These are phyloP conservation scores for Prunella fulvescens DNA, from an alignment of 2,113 vertebrate species.

Conservation along the genomic window DNA sequence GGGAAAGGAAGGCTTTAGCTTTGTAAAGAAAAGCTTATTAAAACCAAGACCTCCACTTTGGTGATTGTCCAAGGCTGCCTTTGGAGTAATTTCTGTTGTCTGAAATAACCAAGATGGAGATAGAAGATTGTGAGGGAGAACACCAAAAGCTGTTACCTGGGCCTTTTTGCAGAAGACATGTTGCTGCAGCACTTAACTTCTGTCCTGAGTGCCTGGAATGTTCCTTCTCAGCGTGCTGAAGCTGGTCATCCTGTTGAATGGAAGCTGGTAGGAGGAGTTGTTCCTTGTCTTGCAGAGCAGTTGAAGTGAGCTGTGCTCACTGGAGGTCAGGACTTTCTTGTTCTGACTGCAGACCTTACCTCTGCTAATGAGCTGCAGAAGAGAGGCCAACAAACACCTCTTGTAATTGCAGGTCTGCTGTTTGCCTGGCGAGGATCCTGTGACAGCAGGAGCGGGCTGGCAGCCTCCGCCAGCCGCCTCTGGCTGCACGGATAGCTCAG, in stretches of 20 bases:
- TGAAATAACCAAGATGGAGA: neutral
- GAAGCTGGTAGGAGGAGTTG: neutral
- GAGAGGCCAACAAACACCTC: constrained; percentile 18
- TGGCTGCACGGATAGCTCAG: neutral
- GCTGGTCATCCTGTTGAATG: neutral
- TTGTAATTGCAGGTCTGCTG: constrained; percentile 26
- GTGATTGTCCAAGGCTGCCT: neutral
- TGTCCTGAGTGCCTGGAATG: neutral
- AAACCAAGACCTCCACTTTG: neutral
- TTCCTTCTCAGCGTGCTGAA: neutral
- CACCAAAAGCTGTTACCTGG: neutral
- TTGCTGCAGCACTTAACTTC: neutral
- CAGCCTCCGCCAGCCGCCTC: neutral
- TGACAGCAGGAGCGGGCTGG: constrained; percentile 38
- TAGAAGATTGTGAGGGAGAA: neutral
- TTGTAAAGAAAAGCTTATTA: neutral
- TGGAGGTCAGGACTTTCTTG: neutral
- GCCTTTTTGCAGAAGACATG: neutral
- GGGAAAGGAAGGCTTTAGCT: neutral
- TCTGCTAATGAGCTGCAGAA: constrained; percentile 4
- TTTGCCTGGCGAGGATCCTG: constrained; percentile 23
- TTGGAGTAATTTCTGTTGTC: neutral
- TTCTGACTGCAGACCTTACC: neutral
- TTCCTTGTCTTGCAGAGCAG: neutral
- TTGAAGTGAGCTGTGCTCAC: neutral